Evolutionary conservation across 2,797 vertebrate genomes (phyloP).

Genomic region (Erethizon dorsatum): DNA sequence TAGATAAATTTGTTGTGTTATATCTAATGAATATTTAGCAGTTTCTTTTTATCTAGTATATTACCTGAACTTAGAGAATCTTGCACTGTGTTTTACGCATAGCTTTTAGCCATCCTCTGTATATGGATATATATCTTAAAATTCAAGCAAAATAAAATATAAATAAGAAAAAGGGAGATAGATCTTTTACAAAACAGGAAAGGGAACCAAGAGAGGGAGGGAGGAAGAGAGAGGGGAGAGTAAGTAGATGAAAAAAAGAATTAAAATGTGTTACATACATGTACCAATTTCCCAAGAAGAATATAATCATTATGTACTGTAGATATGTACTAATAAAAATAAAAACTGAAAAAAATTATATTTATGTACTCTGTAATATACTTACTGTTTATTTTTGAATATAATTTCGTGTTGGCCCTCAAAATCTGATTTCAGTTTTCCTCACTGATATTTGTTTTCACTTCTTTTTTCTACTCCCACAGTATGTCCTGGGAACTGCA

Average conservation of each 20-base stretch:
- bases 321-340: not conserved
- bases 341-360: not conserved
- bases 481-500: not conserved
- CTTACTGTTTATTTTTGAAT: not conserved
- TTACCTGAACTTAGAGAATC: not conserved
- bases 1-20: not conserved
- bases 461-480: not conserved
- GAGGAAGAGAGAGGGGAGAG: not conserved
- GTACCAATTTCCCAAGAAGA: not conserved
- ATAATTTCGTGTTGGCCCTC: not conserved
- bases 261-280: not conserved
- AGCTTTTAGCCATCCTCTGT: not conserved
- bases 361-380: slow-evolving; percentile 2
- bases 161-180: not conserved
- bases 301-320: not conserved
- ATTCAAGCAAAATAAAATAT: not conserved
- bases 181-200: not conserved
- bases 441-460: slow-evolving; percentile 7
- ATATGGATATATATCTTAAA: not conserved
- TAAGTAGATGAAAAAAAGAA: not conserved
- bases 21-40: not conserved
- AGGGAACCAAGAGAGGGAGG: not conserved
- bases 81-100: not conserved
- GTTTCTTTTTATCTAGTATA: not conserved
- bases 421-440: not conserved